A percentile compares a stretch with the other conserved stretches of the same genome.
Conservation (phyloP, 2,113 vertebrate genomes). For the Podarcis raffonei region DNA sequence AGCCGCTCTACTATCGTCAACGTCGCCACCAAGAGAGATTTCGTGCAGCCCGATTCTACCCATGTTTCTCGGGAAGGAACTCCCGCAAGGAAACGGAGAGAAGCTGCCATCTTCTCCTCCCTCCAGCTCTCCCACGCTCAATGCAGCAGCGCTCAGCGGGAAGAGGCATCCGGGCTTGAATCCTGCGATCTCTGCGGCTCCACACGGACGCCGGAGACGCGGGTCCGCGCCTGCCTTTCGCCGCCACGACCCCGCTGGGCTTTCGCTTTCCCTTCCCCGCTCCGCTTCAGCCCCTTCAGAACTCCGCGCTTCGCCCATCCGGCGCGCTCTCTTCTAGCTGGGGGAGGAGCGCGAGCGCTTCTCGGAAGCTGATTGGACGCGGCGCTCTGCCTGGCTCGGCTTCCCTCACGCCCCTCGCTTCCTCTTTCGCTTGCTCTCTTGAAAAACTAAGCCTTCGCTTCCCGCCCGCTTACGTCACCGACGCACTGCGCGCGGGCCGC, state of each 20-base stretch:
- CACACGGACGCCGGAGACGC: not conserved
- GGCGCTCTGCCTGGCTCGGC: not conserved
- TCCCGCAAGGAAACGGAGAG: not conserved
- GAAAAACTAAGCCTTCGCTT: not conserved
- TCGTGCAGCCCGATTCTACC: too few species aligned
- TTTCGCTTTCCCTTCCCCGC: not conserved
- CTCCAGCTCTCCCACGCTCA: not conserved
- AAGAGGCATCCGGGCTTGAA: not conserved
- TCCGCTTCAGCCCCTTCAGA: fast-evolving
- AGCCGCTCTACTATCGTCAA: too few species aligned
- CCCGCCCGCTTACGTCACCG: not conserved
- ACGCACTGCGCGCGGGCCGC: not conserved
- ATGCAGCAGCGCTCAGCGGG: not conserved
- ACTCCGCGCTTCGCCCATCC: fast-evolving
- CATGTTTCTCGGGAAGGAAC: too few species aligned
- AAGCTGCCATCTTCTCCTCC: not conserved
- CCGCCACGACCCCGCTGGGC: too few species aligned
- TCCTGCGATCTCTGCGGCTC: not conserved
- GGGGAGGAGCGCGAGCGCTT: not conserved
- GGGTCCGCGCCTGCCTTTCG: too few species aligned
- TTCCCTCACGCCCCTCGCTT: not conserved
- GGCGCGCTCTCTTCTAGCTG: too few species aligned
- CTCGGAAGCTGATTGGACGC: not conserved
- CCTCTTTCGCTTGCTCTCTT: not conserved
- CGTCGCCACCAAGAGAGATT: too few species aligned